phyloP scores from a whole-genome alignment of 2,113 vertebrate genomes.

The Haemorhous mexicanus region DNA sequence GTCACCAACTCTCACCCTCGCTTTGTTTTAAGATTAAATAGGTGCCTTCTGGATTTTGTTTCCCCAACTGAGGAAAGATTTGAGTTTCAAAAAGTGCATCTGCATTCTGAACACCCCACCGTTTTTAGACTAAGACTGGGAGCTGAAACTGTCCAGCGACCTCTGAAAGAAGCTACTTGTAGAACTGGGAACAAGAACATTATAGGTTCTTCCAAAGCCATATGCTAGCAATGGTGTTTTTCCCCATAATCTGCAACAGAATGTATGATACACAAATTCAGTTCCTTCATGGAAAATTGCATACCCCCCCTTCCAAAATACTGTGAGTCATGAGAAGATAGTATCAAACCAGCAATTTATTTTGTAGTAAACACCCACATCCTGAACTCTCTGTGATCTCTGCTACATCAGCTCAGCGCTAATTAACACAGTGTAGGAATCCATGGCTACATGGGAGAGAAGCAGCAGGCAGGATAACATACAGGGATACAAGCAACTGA shows the following conservation, averaged over 20 bases:
- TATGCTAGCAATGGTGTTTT: background rate
- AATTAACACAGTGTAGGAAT: conserved; percentile 33
- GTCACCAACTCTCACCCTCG: background rate
- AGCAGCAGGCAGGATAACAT: conserved; percentile 48
- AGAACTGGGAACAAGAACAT: background rate
- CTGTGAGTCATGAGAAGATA: conserved; percentile 22
- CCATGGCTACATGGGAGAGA: conserved; percentile 22
- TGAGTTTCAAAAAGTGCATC: background rate
- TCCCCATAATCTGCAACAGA: background rate
- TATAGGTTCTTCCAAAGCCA: background rate
- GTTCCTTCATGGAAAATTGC: background rate
- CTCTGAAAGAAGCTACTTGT: background rate
- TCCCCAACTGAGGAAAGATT: background rate
- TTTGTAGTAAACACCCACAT: conserved; percentile 55
- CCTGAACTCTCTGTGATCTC: conserved; percentile 36
- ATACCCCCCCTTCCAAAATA: background rate
- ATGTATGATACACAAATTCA: background rate
- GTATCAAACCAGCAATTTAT: conserved; percentile 73
- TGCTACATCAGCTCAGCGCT: conserved; percentile 17
- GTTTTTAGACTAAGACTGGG: background rate
- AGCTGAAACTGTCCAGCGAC: background rate
- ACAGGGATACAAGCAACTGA: conserved; percentile 61
- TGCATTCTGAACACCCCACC: background rate
- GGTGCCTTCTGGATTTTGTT: background rate
- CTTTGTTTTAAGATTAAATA: background rate